A percentile compares a stretch with the other conserved stretches of the same genome.
Conservation (phyloP, 2,113 vertebrate species). For the Charadrius vociferus region DNA sequence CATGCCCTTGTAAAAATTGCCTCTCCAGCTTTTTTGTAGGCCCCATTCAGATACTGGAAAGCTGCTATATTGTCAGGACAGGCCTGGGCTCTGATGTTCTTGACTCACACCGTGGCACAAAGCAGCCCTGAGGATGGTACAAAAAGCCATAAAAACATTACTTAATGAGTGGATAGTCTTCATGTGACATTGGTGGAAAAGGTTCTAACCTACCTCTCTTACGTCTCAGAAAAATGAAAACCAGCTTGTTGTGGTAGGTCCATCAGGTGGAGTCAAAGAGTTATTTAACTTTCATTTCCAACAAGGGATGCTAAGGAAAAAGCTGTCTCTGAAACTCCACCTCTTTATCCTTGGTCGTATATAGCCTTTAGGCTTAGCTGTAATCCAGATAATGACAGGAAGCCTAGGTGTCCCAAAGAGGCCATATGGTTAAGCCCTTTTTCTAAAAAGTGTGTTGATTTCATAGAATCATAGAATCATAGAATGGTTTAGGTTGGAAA, state of each 20-base stretch:
- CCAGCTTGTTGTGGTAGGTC: fast-evolving
- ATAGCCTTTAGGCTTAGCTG: background rate
- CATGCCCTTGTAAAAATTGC: no score
- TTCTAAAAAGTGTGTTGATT: background rate
- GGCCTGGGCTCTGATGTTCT: background rate
- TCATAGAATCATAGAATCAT: no score
- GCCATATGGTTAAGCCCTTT: background rate
- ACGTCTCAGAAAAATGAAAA: background rate
- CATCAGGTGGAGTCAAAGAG: background rate
- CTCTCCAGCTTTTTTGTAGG: no score
- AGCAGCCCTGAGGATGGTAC: background rate
- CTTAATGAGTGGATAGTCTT: background rate
- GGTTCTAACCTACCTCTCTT: background rate
- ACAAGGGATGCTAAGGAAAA: background rate
- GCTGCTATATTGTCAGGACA: background rate
- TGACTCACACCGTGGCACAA: background rate
- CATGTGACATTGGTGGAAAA: background rate
- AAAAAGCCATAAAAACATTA: background rate
- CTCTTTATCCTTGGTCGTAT: background rate
- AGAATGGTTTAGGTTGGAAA: no score
- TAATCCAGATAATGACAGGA: background rate
- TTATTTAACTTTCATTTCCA: background rate
- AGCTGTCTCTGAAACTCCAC: background rate
- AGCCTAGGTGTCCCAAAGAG: background rate
- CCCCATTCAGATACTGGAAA: no score